Evolutionary conservation across 2,888 invertebrate genomes (phyloP), one percentile per base, ranked within the genome.

Genomic region (Dolichomitus sp.): DNA sequence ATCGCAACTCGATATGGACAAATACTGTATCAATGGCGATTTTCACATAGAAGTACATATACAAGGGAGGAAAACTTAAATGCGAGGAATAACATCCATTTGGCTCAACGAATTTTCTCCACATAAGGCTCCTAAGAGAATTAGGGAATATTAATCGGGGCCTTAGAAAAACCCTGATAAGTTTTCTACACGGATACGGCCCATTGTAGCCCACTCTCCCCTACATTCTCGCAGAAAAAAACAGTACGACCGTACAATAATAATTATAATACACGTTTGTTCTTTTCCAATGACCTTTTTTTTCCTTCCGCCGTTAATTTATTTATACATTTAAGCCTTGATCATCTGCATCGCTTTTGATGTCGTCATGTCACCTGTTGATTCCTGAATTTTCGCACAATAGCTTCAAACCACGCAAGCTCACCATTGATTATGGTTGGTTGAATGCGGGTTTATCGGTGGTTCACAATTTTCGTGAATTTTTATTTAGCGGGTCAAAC

Each of bases 351-450:
- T 63, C n/a, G 45, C 33, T 37, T 52, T 63, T 63, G 63, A n/a
- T 30, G 40, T 33, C 40, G 23, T 80, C 66, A 54, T 42, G 70
- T 65, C 68, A 81, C 81, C 81, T 81, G 81, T 81, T 78, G 81
- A 81, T 81, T 63, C 30, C 48, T 45, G 17, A 69, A 73, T 81
- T 59, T 40, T 40, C 48, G 61, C 17, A 61, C 57, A 45, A 78
- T 65, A 37, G 19, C 48, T 17, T 30, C 23, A 14, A 12, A 5
- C 33, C 57, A 17, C 63, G 23, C 54, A 61, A n/a, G 14, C 14
- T 69, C 61, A 30, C 68, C 14, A 45, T 69, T 74, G 40, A 82
- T 69, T 23, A 70, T 52, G 69, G 65, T 57, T 57, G 73, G 65
- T 54, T 70, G 68, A 14, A 42, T 81, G 52, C 33, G 23, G n/a